Base-by-base conservation (phyloP, 2,888 invertebrate species). In the Temnothorax ravouxi region DNA sequence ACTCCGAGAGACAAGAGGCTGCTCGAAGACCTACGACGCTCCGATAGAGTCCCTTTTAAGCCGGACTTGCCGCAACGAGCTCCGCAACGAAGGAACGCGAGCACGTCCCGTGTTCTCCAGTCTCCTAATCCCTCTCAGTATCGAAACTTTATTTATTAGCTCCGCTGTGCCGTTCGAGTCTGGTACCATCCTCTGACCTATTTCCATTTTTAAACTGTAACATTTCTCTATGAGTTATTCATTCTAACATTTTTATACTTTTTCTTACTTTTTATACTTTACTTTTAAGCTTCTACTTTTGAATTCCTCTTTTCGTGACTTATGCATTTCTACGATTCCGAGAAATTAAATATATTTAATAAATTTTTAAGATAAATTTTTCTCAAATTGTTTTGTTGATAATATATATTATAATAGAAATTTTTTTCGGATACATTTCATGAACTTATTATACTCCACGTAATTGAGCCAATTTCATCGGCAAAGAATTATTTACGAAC, bases 11-110 rank as follows among this genome's bases (percentile, higher is more conserved):
- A 80, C 83, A 83, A 86, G 88, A 84, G 85, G 75, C 80, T 88
- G 75, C 82, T 89, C 59, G 88, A 90, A 90, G 89, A 90, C 90
- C 84, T 90, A 90, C 87, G 89, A 90, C 88, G 15, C 85, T 83
- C 77, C 88, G 81, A 86, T 84, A 72, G 47, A 38, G 87, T 87
- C 89, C 82, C 84, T 84, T 84, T 82, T 81, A 90, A 90, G 88
- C 88, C 79, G 81, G 25, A 61, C 75, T 44, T 38, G 64, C 71
- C 71, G 74, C 69, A 50, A 66, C 41, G 66, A 54, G 66, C 80
- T 82, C 76, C 66, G 74, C 62, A 59, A 59, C 81, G 83, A 83
- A 80, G 34, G 59, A 59, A 80, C 79, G 71, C 79, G 47, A 71
- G 44, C 47, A 71, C 34, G 44, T 79, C 77, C 21, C 29, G 71